Conservation (phyloP, 2,113 vertebrate species). For the Salvelinus sp. region DNA sequence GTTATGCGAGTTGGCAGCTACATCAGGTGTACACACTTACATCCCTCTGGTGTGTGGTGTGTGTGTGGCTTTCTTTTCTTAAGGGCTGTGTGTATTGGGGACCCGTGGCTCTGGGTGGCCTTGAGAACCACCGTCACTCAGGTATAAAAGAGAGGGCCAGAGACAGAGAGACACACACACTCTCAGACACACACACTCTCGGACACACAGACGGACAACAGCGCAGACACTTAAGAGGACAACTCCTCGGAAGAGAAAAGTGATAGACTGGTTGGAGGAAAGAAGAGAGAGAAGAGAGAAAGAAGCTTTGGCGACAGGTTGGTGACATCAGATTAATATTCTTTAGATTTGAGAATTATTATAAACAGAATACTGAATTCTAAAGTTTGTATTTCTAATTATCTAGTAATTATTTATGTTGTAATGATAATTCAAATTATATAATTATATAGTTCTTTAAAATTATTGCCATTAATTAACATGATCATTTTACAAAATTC, state of each 20-base stretch:
- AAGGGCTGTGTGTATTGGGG: no score
- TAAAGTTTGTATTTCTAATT: background rate
- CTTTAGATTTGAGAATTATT: background rate
- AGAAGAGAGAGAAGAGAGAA: conserved; percentile 9
- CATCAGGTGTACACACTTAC: no score
- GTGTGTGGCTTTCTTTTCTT: background rate
- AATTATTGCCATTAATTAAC: no score
- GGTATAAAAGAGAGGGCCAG: conserved; percentile 47
- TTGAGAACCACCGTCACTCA: conserved; percentile 1
- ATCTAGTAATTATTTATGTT: no score
- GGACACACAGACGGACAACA: background rate
- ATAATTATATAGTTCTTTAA: no score
- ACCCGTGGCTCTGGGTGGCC: background rate
- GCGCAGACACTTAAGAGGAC: background rate
- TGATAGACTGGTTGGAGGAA: background rate
- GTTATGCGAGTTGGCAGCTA: no score
- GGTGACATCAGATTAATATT: conserved; percentile 2
- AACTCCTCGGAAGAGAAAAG: background rate
- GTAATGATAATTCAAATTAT: no score
- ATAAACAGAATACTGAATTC: background rate
- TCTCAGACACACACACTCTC: conserved; percentile 11
- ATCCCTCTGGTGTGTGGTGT: background rate
- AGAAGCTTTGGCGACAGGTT: conserved; percentile 16
- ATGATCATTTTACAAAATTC: no score
- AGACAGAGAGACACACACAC: conserved; percentile 16